These are phyloP conservation scores for Achroia grisella DNA, from an alignment of 1,140 invertebrate species.

Conservation along the genomic window DNA sequence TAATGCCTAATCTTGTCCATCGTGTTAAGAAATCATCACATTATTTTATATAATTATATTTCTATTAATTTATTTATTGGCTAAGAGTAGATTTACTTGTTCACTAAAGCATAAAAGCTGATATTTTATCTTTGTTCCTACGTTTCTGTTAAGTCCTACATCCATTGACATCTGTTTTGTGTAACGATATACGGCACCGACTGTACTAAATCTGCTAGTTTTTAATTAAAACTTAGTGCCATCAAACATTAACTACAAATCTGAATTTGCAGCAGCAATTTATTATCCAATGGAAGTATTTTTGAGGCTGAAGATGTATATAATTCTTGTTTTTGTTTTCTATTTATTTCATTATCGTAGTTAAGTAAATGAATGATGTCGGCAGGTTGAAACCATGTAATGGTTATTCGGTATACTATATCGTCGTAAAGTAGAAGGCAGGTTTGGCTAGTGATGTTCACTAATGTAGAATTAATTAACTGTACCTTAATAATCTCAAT, in stretches of 20 bases:
- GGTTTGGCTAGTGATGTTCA: conserved; percentile 48
- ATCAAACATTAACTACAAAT: conserved; percentile 21
- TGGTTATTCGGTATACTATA: conserved; percentile 27
- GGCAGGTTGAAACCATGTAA: conserved; percentile 35
- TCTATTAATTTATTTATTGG: conserved; percentile 61
- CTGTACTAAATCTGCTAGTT: conserved; percentile 5
- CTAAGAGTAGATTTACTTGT: conserved; percentile 37
- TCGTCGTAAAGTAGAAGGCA: conserved; percentile 15
- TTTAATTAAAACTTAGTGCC: conserved; percentile 40
- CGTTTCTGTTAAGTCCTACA: conserved; percentile 12
- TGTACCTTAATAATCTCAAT: conserved; percentile 69
- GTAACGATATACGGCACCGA: neutral
- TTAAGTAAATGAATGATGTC: conserved; percentile 25
- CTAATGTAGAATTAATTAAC: conserved; percentile 43
- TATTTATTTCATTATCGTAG: conserved; percentile 58
- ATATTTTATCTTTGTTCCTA: conserved; percentile 57
- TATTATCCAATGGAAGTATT: conserved; percentile 28
- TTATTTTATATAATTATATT: conserved; percentile 51
- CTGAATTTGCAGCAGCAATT: conserved; percentile 13
- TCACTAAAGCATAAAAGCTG: conserved; percentile 5
- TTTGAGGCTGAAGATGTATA: conserved; percentile 62
- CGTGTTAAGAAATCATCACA: conserved; percentile 62
- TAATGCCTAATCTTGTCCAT: conserved; percentile 69
- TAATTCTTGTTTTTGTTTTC: conserved; percentile 51
- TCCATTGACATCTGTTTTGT: neutral